A percentile compares a stretch with the other conserved stretches of the same genome.
Evolutionary conservation across 2,113 vertebrate species (phyloP).

Genomic region (Glareola pratincola): DNA sequence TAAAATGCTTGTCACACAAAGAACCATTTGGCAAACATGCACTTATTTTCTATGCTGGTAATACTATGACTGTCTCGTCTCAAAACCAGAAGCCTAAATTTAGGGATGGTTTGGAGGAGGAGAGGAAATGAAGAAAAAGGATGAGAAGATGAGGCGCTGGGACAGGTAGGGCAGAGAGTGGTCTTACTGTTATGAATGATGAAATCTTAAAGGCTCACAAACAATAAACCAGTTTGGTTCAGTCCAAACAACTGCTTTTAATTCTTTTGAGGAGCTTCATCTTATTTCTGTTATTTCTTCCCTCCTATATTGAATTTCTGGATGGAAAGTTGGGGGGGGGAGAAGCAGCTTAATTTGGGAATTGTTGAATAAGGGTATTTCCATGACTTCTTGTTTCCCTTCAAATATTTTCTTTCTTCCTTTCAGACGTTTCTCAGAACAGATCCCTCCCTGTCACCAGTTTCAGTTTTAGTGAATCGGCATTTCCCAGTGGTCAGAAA

Average conservation of each 20-base stretch:
- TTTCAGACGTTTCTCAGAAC: not conserved
- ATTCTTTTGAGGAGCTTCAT: not conserved
- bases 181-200: not conserved
- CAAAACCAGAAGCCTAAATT: not conserved
- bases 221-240: not conserved
- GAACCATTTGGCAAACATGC: not conserved
- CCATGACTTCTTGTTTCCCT: not conserved
- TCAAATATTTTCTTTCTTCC: not conserved
- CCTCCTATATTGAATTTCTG: not conserved
- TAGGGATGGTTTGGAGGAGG: not conserved
- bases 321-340: not conserved
- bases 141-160: not conserved
- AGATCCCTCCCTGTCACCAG: not conserved
- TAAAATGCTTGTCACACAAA: not conserved
- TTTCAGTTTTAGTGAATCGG: not conserved
- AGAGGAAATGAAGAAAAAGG: not conserved
- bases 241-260: not conserved
- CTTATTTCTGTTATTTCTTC: not conserved
- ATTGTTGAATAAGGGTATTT: not conserved
- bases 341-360: not conserved
- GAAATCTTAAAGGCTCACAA: not conserved
- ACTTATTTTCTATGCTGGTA: not conserved
- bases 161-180: not conserved
- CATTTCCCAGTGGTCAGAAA: not conserved
- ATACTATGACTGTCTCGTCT: not conserved